Evolutionary conservation across 2,113 vertebrate genomes (phyloP), one percentile per base, ranked within the genome.

Genomic region (Hippolais icterina): DNA sequence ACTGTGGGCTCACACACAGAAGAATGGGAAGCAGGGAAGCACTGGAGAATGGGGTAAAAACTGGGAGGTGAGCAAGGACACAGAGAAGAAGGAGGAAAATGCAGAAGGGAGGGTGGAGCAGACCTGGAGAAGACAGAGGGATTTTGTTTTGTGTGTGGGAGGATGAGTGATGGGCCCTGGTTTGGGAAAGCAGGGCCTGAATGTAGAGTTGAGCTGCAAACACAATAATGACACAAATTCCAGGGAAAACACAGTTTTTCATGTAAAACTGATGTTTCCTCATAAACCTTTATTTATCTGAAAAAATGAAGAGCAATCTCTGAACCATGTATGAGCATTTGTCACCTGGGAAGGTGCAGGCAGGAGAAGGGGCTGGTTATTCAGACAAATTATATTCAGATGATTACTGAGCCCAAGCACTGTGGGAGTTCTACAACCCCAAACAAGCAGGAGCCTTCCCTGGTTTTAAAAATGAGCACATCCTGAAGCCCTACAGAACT

Each of bases 271-370:
- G 57, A 89, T 93, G 80, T 93, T 92, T 83, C 57, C 74, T 93
- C 37, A 49, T 82, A 95, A 94, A 87, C 72, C 76, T 92, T 92
- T 96, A 89, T 93, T 95, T 94, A 94, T 93, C 83, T 71, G 46
- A 25, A 83, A 83, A 89, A 93, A 90, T 87, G 80, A 92, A 91
- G 76, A 93, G 72, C 82, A 71, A 83, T 87, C 83, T 92, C 64
- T 47, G 83, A 94, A 89, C 68, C 86, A 37, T 71, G 71, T 81
- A 89, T 11, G 10, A 83, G 24, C 52, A 57, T 95, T 93, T 90
- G 87, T 96, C 90, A 93, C 68, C 37, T 42, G 46, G 52, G 68
- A 90, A 92, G 79, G 90, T 79, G 79, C 69, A 88, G 46, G 63
- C 79, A 85, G 66, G 76, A 83, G 88, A 87, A 90, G 24, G 35